A percentile compares a stretch with the other conserved stretches of the same genome.
Evolutionary conservation across 2,888 invertebrate species (phyloP).

Genomic region (Cryptophagus acutangulus): DNA sequence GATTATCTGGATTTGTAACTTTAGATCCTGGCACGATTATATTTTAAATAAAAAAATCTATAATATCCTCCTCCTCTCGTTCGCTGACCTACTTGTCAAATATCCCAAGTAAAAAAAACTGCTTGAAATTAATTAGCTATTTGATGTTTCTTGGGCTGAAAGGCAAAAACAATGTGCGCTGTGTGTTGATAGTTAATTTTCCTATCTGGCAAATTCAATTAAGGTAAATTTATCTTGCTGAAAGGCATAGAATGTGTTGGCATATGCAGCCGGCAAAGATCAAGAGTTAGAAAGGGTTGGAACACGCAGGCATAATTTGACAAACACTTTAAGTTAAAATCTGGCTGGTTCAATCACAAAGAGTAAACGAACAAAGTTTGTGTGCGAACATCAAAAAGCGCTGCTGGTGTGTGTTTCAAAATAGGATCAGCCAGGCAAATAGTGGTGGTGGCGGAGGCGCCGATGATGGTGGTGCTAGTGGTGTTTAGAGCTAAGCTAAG

Average conservation of each 20-base stretch:
- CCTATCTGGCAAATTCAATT: no score
- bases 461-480: conserved; percentile 8
- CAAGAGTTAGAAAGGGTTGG: no score
- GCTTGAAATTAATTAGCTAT: conserved; percentile 5
- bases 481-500: no score
- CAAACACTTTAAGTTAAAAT: conserved; percentile 28
- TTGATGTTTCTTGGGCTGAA: no score
- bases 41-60: conserved; percentile 4
- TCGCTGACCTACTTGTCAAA: conserved; percentile 4
- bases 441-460: conserved; percentile 24
- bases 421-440: conserved; percentile 18
- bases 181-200: no score
- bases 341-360: conserved; percentile 34
- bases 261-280: no score
- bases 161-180: conserved; percentile 9
- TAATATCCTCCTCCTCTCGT: no score
- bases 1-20: conserved; percentile 24
- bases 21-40: conserved; percentile 9
- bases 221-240: no score
- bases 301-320: conserved; percentile 28
- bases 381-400: conserved; percentile 40
- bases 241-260: no score
- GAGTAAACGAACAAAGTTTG: conserved; percentile 33
- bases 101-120: conserved; percentile 3
- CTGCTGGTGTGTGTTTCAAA: conserved; percentile 32